Base-by-base conservation (phyloP, 2,797 vertebrate genomes). In the Pteropus rufus region DNA sequence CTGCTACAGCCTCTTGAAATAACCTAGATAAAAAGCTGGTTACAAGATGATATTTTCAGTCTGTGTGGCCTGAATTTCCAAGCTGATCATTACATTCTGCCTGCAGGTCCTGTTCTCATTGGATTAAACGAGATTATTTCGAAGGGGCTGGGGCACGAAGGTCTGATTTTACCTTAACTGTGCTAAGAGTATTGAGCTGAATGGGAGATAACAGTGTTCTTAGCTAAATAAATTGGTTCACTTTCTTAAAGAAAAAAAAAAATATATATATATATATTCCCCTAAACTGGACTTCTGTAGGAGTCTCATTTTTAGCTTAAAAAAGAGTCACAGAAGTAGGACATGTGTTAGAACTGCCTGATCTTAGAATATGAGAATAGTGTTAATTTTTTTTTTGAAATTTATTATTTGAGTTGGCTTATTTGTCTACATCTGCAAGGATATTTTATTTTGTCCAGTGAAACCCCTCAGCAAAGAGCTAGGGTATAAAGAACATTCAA, bases 21-120 rank as follows among this genome's bases (percentile, higher is more conserved):
- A 96, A 94, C 96, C 92, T 93, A 95, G 86, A 97, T 96, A 95
- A 91, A 86, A 96, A 89, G 46, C 80, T 95, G 70, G 73, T 89
- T 82, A 11, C 81, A 15, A 52, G 79, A 88, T 93, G 95, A 39
- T 88, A 72, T 91, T 96, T 95, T 85, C 88, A 91, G 90, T 85
- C 88, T 62, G 3, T 36, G 54, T 89, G 97, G 95, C 95, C 97
- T 96, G 85, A 89, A 94, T 97, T 97, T 95, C 75, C 88, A 73
- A 18, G 49, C 72, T 31, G 56, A 85, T 82, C 92, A 14, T 93
- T 81, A 65, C 77, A 34, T 84, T 7, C 72, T 72, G 75, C 86
- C 91, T 91, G 69, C 62, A 95, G 89, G 79, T 89, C 93, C 41
- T 91, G 44, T 84, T 89, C 84, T 92, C 77, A 56, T 21, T 89